These are phyloP conservation scores for Epinotia ramella DNA, from an alignment of 2,888 invertebrate genomes.

Conservation along the genomic window DNA sequence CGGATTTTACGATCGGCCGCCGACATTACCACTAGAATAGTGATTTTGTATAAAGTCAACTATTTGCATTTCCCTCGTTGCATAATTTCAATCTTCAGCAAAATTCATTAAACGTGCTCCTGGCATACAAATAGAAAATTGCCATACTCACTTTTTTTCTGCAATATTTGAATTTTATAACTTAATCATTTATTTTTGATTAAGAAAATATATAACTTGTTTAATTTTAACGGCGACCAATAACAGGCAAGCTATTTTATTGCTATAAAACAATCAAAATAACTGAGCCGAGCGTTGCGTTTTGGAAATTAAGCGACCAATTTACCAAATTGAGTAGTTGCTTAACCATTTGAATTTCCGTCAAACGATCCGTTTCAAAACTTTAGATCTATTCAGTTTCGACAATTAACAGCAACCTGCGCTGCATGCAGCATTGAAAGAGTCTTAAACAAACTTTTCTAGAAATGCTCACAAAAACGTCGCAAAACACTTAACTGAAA, in stretches of 20 bases:
- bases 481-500: no score
- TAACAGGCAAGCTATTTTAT: no score
- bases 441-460: no score
- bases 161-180: neutral
- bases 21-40: constrained; percentile 16
- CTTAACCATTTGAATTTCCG: neutral
- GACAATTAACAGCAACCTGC: neutral
- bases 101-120: constrained; percentile 25
- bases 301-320: no score
- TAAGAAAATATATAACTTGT: no score
- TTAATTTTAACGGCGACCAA: no score
- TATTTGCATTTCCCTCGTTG: constrained; percentile 21
- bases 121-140: neutral
- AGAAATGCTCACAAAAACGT: no score
- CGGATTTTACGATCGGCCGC: no score
- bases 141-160: neutral
- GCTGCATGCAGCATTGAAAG: neutral
- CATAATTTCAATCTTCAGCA: constrained; percentile 6
- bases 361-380: neutral
- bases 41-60: constrained; percentile 22
- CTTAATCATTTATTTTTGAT: no score
- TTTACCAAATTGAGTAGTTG: no score
- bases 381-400: neutral
- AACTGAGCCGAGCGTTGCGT: neutral
- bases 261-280: no score